Evolutionary conservation across 2,797 vertebrate genomes (phyloP).

Genomic region (Austrolebias charrua): DNA sequence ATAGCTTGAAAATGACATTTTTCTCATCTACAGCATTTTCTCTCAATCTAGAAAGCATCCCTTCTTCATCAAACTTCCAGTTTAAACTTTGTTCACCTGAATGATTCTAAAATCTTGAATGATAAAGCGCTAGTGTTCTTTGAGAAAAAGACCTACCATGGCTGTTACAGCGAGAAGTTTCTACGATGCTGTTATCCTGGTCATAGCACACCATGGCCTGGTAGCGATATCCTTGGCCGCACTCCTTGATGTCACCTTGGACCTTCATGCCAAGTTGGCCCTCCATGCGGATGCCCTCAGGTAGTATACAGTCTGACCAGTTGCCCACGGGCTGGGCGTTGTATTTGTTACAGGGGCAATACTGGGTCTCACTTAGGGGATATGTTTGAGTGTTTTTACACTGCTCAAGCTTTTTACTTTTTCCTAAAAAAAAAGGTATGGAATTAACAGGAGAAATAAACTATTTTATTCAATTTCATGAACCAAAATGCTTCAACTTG

Average conservation of each 20-base stretch:
- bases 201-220: constrained; percentile 97
- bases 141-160: constrained; percentile 80
- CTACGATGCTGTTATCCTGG: constrained; percentile 91
- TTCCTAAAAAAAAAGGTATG: constrained; percentile 75
- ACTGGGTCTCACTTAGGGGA: constrained; percentile 92
- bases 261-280: constrained; percentile 87
- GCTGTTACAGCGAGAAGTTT: constrained; percentile 94
- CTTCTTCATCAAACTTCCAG: neutral
- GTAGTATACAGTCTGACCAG: constrained; percentile 95
- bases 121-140: neutral
- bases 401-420: constrained; percentile 95
- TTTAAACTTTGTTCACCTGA: neutral
- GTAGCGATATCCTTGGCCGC: constrained; percentile 94
- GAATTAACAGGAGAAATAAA: neutral
- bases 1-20: too few relatives aligned
- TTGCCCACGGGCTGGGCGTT: constrained; percentile 94
- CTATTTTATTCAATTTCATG: neutral
- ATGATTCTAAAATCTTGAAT: neutral
- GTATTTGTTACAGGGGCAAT: constrained; percentile 96
- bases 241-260: constrained; percentile 91
- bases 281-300: constrained; percentile 86
- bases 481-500: neutral
- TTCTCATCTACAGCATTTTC: too few relatives aligned
- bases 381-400: constrained; percentile 92
- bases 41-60: too few relatives aligned